These are phyloP conservation scores for Equus quagga DNA, from an alignment of 2,113 vertebrate genomes.

Conservation along the genomic window DNA sequence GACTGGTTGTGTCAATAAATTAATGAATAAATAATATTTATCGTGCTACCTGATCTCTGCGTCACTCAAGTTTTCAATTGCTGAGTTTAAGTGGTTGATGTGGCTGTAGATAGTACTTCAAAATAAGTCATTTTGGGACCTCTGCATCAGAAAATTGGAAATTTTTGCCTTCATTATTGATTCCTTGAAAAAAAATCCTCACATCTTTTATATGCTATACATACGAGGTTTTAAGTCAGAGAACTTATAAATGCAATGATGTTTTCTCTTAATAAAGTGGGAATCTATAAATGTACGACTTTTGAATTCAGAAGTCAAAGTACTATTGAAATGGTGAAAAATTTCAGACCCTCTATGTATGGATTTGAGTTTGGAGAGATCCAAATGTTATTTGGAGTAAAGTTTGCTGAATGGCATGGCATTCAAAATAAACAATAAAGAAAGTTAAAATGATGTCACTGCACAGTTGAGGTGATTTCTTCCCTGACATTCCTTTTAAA, in stretches of 20 bases:
- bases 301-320: conserved; percentile 17
- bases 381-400: neutral
- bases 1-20: neutral
- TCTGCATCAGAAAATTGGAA: neutral
- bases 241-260: neutral
- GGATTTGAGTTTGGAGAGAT: neutral
- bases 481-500: neutral
- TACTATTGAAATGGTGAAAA: neutral
- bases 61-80: neutral
- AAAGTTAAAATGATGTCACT: neutral
- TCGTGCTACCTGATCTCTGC: neutral
- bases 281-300: neutral
- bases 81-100: neutral
- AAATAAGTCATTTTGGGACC: neutral
- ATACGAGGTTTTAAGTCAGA: neutral
- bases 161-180: neutral
- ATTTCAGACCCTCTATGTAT: neutral
- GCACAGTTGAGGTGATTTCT: neutral
- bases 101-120: neutral
- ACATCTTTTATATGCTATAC: neutral
- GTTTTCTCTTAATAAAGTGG: neutral
- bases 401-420: neutral
- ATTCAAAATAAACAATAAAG: conserved; percentile 1
- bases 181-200: neutral
- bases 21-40: neutral